Conservation (phyloP, 2,113 vertebrate species). For the Formicarius rufipectus region DNA sequence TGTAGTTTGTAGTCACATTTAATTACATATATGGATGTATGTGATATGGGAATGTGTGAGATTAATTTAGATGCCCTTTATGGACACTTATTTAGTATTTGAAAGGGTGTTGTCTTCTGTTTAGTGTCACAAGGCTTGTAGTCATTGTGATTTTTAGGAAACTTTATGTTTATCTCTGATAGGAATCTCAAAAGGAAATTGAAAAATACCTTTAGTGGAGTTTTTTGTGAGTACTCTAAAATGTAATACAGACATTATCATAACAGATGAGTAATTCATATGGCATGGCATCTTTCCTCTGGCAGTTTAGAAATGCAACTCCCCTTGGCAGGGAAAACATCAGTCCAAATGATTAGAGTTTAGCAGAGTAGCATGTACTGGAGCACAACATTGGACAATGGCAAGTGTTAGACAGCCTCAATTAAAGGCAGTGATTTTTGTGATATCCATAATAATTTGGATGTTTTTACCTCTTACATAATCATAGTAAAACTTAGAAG, state of each 20-base stretch:
- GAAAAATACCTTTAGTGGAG: neutral
- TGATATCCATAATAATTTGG: neutral
- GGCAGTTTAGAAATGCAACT: constrained; percentile 22
- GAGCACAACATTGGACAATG: neutral
- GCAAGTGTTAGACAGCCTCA: neutral
- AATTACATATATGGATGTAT: neutral
- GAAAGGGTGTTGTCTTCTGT: neutral
- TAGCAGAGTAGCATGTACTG: neutral
- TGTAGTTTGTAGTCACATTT: neutral
- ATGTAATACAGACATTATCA: constrained; percentile 2
- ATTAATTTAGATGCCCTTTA: neutral
- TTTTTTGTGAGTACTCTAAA: neutral
- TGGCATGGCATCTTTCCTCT: constrained; percentile 15
- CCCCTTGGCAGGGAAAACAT: neutral
- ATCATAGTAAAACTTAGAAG: neutral
- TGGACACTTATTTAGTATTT: neutral
- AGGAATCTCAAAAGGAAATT: neutral
- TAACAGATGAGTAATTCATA: constrained; percentile 46
- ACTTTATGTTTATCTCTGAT: neutral
- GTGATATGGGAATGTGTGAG: neutral
- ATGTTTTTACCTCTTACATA: neutral
- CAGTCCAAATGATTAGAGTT: constrained; percentile 7
- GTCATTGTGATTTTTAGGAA: constrained; percentile 14
- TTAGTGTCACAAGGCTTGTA: neutral
- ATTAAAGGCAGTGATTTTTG: neutral